Base-by-base conservation (phyloP, 2,113 vertebrate genomes). In the Vidua chalybeata region DNA sequence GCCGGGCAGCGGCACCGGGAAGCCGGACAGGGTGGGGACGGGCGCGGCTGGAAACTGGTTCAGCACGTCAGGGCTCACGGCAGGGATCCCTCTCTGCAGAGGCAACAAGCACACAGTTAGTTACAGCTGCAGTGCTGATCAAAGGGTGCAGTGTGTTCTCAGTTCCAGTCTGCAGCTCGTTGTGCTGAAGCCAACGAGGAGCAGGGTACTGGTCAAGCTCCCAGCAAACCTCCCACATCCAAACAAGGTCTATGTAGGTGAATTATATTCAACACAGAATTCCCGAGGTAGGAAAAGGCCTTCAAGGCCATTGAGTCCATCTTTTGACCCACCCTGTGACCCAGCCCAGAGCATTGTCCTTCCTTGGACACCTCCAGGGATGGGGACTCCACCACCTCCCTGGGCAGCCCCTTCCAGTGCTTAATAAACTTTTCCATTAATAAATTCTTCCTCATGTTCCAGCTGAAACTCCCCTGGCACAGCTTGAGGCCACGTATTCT, bases 11-110 rank as follows among this genome's bases (percentile, higher is more conserved):
- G 98, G 95, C 98, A 99, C 96, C 7, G 98, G 96, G 95, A 99
- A 97, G 13, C 98, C 98, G 8, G 98, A 99, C 87, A 99, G 94
- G 48, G 98, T 99, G 93, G 99, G 99, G 54, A 99, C 95, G 1
- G 99, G 99, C n/a, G 99, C 99, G 14, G 99, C 98, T 18, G 99
- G 98, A 83, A 99, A 99, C 97, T 99, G 99, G 97, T 97, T 98
- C 84, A 99, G 97, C 89, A 99, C 98, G 22, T 99, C 99, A 15
- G 99, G 98, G 95, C 98, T 99, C 97, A 99, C 97, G 9, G 98
- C 98, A 45, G 99, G 99, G 75, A 99, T 98, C 85, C 99, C 99
- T 24, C 98, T 99, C 99, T 99, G 96, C 33, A 94, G 7, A 83
- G 48, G 12, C 26, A 97, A 77, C 73, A 33, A 9, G n/a, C 56